Evolutionary conservation across 2,797 vertebrate genomes (phyloP).

Genomic region (Staurois parvus): DNA sequence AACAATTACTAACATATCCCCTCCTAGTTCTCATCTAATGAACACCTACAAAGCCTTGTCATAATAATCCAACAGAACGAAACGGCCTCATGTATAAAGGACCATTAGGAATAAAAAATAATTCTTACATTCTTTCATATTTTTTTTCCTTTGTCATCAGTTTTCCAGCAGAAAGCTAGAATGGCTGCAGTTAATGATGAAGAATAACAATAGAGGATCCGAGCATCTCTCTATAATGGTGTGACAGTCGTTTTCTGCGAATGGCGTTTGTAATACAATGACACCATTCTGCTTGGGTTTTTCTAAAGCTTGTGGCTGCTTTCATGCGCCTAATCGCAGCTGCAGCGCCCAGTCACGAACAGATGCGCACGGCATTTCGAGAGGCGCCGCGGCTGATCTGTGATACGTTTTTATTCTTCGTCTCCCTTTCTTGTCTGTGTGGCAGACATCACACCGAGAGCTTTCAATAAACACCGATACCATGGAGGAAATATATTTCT

Average conservation of each 20-base stretch:
- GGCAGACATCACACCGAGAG: conserved; percentile 14
- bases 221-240: conserved; percentile 1
- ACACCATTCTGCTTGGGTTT: neutral
- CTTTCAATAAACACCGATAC: conserved; percentile 38
- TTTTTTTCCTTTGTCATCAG: neutral
- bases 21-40: too few species aligned
- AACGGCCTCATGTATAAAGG: too few species aligned
- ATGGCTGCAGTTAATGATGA: neutral
- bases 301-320: conserved; percentile 31
- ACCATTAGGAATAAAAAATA: too few species aligned
- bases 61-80: too few species aligned
- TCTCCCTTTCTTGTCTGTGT: conserved; percentile 25
- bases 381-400: conserved; percentile 14
- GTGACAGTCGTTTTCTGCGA: neutral
- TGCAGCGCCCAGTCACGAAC: conserved; percentile 17
- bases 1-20: too few species aligned
- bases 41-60: too few species aligned
- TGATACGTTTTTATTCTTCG: conserved; percentile 5
- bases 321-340: conserved; percentile 40
- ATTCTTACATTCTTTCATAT: neutral
- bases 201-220: conserved; percentile 1
- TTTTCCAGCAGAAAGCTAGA: neutral
- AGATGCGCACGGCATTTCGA: conserved; percentile 26
- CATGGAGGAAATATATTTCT: neutral
- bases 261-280: conserved; percentile 17